Percentiles rank a stretch among this genome's conserved stretches.
Conservation (phyloP, 2,113 vertebrate species). For the Podarcis cretensis region DNA sequence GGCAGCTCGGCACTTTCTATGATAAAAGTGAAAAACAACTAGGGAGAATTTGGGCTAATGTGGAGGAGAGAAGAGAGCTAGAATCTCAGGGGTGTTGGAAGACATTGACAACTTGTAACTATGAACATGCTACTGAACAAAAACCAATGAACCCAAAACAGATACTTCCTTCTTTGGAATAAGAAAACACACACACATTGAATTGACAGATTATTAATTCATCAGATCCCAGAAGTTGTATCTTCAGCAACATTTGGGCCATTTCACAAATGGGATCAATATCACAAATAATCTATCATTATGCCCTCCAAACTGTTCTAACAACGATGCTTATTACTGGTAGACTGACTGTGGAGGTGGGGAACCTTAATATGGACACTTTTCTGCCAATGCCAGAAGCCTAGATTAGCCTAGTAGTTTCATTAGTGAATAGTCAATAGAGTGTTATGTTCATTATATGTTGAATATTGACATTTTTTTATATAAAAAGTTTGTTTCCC, state of each 20-base stretch:
- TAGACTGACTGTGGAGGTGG: neutral
- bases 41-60: neutral
- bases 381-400: conserved; percentile 7
- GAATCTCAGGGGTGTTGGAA: neutral
- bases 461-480: conserved; percentile 28
- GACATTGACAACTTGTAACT: neutral
- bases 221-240: neutral
- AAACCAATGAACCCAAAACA: neutral
- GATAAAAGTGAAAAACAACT: neutral
- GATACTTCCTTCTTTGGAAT: neutral
- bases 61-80: too few relatives aligned
- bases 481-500: conserved; percentile 15
- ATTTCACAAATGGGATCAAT: neutral
- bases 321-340: neutral
- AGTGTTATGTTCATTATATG: conserved; percentile 36
- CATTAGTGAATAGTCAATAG: conserved; percentile 49
- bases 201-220: neutral
- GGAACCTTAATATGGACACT: neutral
- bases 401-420: conserved; percentile 20
- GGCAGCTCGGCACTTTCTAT: neutral
- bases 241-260: neutral
- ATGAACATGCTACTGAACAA: neutral
- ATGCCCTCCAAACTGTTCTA: neutral
- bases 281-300: neutral
- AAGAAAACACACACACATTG: neutral